These are phyloP conservation scores for Timema podura DNA, from an alignment of 2,888 invertebrate genomes.

Conservation along the genomic window DNA sequence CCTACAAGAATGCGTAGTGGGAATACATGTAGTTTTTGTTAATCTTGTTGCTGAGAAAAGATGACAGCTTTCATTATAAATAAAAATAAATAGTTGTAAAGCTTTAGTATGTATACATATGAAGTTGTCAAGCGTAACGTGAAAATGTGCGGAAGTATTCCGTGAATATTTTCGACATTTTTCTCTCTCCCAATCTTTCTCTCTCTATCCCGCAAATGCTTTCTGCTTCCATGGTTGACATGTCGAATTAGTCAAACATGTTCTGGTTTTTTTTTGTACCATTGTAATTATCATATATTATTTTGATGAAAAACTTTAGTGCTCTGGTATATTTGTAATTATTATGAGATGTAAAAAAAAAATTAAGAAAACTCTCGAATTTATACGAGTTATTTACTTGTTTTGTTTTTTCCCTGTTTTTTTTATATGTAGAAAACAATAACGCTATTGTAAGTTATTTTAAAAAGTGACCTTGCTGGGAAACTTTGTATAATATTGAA, in stretches of 20 bases:
- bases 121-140: background rate
- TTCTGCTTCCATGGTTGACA: slow-evolving; percentile 25
- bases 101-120: slow-evolving; percentile 26
- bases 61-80: slow-evolving; percentile 12
- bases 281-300: slow-evolving; percentile 23
- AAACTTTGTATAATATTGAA: slow-evolving; percentile 24
- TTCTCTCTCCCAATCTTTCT: slow-evolving; percentile 1
- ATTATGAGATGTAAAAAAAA: slow-evolving; percentile 14
- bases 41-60: slow-evolving; percentile 16
- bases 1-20: slow-evolving; percentile 20
- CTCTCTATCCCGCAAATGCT: slow-evolving; percentile 20
- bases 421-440: slow-evolving; percentile 24
- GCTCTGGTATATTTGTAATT: slow-evolving; percentile 18
- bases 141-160: slow-evolving; percentile 39
- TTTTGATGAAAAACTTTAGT: slow-evolving; percentile 17
- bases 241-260: slow-evolving; percentile 19
- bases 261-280: slow-evolving; percentile 22
- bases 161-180: slow-evolving; percentile 42
- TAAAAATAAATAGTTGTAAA: slow-evolving; percentile 28
- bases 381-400: slow-evolving; percentile 16
- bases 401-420: slow-evolving; percentile 23
- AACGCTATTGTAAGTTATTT: slow-evolving; percentile 49
- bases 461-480: slow-evolving; percentile 58
- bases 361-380: slow-evolving; percentile 19
- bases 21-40: slow-evolving; percentile 26